phyloP scores from a whole-genome alignment of 2,888 invertebrate species.

The Macrosiphum euphorbiae region DNA sequence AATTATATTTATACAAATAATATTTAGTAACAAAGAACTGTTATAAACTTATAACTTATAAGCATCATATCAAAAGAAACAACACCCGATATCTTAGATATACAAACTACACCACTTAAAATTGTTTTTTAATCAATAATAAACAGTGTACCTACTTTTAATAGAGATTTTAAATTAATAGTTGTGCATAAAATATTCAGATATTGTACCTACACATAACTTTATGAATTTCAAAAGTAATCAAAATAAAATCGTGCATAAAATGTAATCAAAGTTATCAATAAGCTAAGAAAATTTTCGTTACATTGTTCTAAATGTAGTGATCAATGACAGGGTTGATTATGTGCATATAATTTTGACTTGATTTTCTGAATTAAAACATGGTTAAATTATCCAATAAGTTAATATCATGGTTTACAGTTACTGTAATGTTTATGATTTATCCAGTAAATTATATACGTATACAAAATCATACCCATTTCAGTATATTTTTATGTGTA shows the following conservation, averaged over 20 bases:
- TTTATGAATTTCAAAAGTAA: neutral
- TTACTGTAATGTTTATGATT: neutral
- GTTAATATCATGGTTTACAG: neutral
- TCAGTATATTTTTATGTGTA: neutral
- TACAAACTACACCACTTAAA: neutral
- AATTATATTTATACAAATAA: neutral
- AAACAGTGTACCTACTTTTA: neutral
- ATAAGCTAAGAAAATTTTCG: neutral
- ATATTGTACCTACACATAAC: neutral
- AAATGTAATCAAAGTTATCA: neutral
- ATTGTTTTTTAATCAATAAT: neutral
- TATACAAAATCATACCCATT: neutral
- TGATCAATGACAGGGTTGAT: neutral
- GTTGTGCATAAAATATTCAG: neutral
- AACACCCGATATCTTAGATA: neutral
- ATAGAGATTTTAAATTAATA: neutral
- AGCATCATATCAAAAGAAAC: neutral
- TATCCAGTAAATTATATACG: neutral
- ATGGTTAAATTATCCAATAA: neutral
- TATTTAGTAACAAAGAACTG: neutral
- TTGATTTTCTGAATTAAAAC: neutral
- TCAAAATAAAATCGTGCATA: neutral
- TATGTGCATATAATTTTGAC: neutral
- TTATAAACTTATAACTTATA: neutral
- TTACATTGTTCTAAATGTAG: neutral